Percentiles rank a stretch among this genome's conserved stretches.
Evolutionary conservation across 1,140 invertebrate species (phyloP).

Genomic region (Eupristina koningsbergeri): DNA sequence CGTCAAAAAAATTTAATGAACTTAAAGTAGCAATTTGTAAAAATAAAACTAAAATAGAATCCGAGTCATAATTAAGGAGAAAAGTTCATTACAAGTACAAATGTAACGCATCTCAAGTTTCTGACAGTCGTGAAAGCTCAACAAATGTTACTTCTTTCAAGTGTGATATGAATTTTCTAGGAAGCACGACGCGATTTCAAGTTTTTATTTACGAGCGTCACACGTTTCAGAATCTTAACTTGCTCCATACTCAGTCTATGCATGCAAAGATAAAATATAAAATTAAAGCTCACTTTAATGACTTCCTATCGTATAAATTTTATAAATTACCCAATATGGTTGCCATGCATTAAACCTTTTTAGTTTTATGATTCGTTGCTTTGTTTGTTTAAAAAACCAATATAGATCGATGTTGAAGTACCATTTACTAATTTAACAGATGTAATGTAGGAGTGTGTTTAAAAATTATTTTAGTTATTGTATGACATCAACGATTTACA

Average conservation of each 20-base stretch:
- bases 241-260: background rate
- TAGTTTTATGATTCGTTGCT: no score
- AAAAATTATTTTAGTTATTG: no score
- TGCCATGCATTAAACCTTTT: no score
- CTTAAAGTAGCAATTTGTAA: no score
- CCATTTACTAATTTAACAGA: no score
- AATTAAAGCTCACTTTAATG: no score
- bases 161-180: constrained; percentile 39
- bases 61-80: background rate
- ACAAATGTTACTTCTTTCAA: background rate
- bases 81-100: background rate
- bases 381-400: no score
- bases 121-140: background rate
- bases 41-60: background rate
- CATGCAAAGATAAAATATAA: constrained; percentile 4
- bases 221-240: constrained; percentile 39
- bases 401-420: no score
- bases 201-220: constrained; percentile 35
- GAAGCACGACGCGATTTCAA: constrained; percentile 26
- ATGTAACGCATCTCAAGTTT: background rate
- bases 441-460: no score
- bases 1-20: no score
- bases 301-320: background rate
- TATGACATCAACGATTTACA: no score
- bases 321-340: background rate